Conservation (phyloP, 2,113 vertebrate genomes). For the Actinemys pallida region DNA sequence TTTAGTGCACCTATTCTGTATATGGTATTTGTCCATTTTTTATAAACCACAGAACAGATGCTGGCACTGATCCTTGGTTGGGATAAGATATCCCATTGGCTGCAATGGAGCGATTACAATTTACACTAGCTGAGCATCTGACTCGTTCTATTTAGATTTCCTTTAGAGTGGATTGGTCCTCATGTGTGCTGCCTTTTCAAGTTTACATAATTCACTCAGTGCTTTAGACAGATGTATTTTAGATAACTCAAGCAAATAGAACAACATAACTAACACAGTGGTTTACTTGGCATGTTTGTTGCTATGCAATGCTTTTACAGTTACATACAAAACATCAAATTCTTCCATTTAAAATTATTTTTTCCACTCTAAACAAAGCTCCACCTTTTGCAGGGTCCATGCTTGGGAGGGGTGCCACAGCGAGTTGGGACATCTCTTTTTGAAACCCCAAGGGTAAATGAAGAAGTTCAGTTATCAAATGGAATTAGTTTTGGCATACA, state of each 20-base stretch:
- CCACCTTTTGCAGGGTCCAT: neutral
- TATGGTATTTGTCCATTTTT: slow-evolving; percentile 39
- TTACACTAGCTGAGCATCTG: slow-evolving; percentile 26
- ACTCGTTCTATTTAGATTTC: neutral
- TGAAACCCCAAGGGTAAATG: neutral
- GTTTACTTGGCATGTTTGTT: neutral
- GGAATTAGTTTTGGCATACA: neutral
- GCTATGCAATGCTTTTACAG: neutral
- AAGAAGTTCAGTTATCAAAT: neutral
- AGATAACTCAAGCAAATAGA: neutral
- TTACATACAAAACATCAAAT: neutral
- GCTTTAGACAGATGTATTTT: neutral
- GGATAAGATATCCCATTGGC: neutral
- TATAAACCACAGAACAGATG: slow-evolving; percentile 37
- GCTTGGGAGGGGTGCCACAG: neutral
- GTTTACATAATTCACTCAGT: neutral
- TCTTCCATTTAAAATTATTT: neutral
- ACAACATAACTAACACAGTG: neutral
- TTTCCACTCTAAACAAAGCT: neutral
- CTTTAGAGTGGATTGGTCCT: neutral
- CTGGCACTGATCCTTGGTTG: slow-evolving; percentile 24
- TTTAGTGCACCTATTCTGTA: neutral
- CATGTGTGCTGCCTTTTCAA: neutral
- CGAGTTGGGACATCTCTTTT: neutral
- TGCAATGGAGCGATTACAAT: neutral